Evolutionary conservation across 2,888 invertebrate genomes (phyloP).

Genomic region (Gymnoscelis rufifasciata): DNA sequence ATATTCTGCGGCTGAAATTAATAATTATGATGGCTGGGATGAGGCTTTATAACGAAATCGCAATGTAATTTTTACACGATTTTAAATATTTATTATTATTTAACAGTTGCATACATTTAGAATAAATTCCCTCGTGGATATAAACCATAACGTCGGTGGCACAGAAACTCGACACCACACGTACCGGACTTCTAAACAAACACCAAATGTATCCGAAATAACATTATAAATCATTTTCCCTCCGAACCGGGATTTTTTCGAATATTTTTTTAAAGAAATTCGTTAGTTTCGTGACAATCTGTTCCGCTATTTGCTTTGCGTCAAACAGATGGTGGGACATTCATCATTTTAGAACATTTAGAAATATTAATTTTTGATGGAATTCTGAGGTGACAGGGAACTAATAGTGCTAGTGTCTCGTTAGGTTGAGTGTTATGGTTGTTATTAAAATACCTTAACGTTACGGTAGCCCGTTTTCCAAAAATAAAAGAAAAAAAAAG

Average conservation of each 20-base stretch:
- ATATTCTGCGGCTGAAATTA: too few relatives aligned
- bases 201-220: constrained; percentile 72
- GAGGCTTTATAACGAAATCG: too few relatives aligned
- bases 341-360: constrained; percentile 65
- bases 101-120: not conserved
- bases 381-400: constrained; percentile 45
- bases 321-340: constrained; percentile 67
- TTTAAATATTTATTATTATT: too few relatives aligned
- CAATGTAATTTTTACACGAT: too few relatives aligned
- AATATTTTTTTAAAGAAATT: constrained; percentile 64
- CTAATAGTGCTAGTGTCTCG: constrained; percentile 45
- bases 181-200: constrained; percentile 53
- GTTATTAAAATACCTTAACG: constrained; percentile 4
- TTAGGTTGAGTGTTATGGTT: constrained; percentile 26
- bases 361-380: constrained; percentile 55
- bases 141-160: constrained; percentile 43
- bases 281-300: constrained; percentile 75
- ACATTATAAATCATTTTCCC: constrained; percentile 73
- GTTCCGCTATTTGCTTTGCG: constrained; percentile 77
- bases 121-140: constrained; percentile 28
- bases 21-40: too few relatives aligned
- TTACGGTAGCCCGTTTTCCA: not conserved
- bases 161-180: constrained; percentile 52
- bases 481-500: too few relatives aligned
- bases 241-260: constrained; percentile 54